Conservation (phyloP, 2,797 vertebrate species). For the Propithecus perrieri region DNA sequence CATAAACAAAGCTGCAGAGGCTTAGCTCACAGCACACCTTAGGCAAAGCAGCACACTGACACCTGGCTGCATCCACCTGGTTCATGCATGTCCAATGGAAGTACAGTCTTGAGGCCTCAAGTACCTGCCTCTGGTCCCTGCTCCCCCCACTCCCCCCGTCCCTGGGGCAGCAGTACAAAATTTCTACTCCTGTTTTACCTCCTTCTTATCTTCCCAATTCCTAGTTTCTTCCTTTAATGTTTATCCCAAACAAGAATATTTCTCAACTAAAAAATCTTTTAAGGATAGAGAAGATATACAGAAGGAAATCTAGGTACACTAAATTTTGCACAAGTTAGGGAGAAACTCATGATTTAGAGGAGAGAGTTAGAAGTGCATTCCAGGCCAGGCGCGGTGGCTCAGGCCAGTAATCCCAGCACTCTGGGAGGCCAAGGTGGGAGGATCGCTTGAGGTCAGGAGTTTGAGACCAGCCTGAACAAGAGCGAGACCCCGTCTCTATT, state of each 20-base stretch:
- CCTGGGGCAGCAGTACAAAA: background rate
- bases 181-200: background rate
- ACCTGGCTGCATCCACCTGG: background rate
- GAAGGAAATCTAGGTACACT: conserved; percentile 7
- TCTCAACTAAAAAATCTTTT: background rate
- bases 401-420: no score
- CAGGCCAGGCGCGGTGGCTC: no score
- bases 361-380: background rate
- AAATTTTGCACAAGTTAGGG: background rate
- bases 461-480: no score
- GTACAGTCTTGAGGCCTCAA: background rate
- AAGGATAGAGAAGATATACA: background rate
- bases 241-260: background rate
- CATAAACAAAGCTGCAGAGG: background rate
- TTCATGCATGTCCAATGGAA: fast-evolving
- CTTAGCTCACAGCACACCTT: background rate
- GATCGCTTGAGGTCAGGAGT: no score
- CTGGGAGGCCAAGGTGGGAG: no score
- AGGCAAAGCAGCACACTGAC: background rate
- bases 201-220: background rate
- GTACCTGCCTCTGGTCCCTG: background rate
- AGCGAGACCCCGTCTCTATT: no score
- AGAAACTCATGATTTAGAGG: background rate
- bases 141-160: background rate
- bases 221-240: background rate